Percentiles rank a stretch among this genome's conserved stretches.
Evolutionary conservation across 2,797 vertebrate genomes (phyloP).

Genomic region (Tachyglossus aculeatus): DNA sequence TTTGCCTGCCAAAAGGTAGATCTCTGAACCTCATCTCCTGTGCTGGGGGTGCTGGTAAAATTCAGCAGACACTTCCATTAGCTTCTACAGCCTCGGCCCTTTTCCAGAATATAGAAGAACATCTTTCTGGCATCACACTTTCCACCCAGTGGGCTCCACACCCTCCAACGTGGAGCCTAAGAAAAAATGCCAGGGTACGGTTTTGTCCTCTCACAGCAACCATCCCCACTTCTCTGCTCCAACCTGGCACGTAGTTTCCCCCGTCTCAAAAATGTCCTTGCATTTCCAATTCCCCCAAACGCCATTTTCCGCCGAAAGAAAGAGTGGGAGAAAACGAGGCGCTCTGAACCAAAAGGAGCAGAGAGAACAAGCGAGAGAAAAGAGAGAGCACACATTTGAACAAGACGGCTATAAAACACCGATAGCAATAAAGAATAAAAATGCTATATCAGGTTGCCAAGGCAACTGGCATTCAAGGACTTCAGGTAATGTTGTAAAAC

Average conservation of each 20-base stretch:
- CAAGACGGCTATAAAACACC: slow-evolving; percentile 71
- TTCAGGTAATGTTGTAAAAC: slow-evolving; percentile 74
- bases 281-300: background rate
- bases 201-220: background rate
- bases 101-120: no score
- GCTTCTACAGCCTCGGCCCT: no score
- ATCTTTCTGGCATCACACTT: no score
- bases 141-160: no score
- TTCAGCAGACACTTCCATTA: no score
- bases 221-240: background rate
- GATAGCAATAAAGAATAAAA: slow-evolving; percentile 75
- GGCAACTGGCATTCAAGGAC: slow-evolving; percentile 72
- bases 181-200: background rate
- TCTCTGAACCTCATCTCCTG: no score
- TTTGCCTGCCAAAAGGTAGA: no score
- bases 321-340: background rate
- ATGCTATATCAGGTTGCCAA: slow-evolving; percentile 67
- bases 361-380: no score
- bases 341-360: slow-evolving; percentile 64
- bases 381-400: slow-evolving; percentile 66
- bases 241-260: background rate
- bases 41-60: no score
- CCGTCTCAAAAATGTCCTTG: background rate
- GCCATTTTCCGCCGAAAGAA: background rate
- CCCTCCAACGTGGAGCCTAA: slow-evolving; percentile 19